phyloP scores from a whole-genome alignment of 2,888 invertebrate genomes.

The Gastrophysa polygoni region DNA sequence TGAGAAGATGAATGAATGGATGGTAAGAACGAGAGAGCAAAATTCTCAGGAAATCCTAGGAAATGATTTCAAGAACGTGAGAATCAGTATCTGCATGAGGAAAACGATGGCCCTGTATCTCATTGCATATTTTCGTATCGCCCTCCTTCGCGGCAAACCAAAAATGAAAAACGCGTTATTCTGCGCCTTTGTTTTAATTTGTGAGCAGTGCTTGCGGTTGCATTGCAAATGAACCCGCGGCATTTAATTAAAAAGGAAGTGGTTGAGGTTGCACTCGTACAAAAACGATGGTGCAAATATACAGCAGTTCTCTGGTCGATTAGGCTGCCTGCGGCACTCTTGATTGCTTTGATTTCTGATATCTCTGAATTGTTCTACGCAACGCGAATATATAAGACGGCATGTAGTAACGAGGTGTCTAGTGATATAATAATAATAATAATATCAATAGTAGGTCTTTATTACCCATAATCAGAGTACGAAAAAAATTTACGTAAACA shows the following conservation, averaged over 20 bases:
- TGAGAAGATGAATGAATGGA: too few relatives aligned
- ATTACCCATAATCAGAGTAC: too few relatives aligned
- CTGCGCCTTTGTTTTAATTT: slow-evolving; percentile 10
- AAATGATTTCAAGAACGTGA: too few relatives aligned
- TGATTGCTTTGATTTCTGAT: neutral
- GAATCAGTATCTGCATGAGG: too few relatives aligned
- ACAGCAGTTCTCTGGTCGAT: neutral
- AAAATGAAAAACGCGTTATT: neutral
- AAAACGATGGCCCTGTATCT: neutral
- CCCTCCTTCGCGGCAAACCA: neutral
- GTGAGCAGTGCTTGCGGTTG: neutral
- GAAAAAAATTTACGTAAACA: too few relatives aligned
- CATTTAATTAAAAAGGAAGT: slow-evolving; percentile 13
- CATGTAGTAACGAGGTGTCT: too few relatives aligned
- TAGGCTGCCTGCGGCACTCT: neutral
- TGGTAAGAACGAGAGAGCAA: too few relatives aligned
- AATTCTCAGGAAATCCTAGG: too few relatives aligned
- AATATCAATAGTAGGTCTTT: too few relatives aligned
- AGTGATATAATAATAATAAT: too few relatives aligned
- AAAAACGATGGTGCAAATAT: neutral
- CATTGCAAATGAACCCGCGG: slow-evolving; percentile 15
- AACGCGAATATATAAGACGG: too few relatives aligned
- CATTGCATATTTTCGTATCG: neutral
- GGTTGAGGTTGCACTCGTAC: neutral
- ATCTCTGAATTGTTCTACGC: too few relatives aligned